phyloP scores from a whole-genome alignment of 2,797 vertebrate genomes.

The Sylvilagus floridanus region DNA sequence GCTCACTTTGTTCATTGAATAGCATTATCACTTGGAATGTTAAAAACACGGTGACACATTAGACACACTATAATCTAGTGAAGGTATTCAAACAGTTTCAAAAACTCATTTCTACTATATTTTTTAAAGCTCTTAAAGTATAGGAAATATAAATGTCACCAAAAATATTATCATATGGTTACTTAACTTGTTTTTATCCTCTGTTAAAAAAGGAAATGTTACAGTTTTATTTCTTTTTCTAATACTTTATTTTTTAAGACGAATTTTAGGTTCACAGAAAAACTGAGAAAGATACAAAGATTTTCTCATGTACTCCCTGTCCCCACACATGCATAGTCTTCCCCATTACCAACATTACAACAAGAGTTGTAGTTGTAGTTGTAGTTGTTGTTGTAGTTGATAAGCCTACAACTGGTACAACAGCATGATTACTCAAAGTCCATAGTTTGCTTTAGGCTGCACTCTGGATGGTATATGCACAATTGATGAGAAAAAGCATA shows the following conservation, averaged over 20 bases:
- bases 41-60: not conserved
- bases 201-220: not conserved
- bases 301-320: not conserved
- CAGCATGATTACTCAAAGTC: not conserved
- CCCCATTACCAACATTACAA: not conserved
- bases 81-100: slow-evolving; percentile 55
- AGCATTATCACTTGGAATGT: slow-evolving; percentile 43
- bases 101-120: slow-evolving; percentile 53
- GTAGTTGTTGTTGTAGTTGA: not conserved
- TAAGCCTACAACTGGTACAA: not conserved
- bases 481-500: not conserved
- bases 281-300: not conserved
- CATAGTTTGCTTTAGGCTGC: not conserved
- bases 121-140: slow-evolving; percentile 59
- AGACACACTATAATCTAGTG: not conserved
- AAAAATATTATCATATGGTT: not conserved
- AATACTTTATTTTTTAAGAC: not conserved
- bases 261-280: not conserved
- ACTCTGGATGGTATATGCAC: not conserved
- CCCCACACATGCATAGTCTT: not conserved
- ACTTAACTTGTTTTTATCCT: slow-evolving; percentile 43
- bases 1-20: slow-evolving; percentile 21
- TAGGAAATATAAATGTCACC: not conserved
- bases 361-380: not conserved
- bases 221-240: slow-evolving; percentile 17